phyloP scores from a whole-genome alignment of 2,888 invertebrate species.

The Dicyrtomina minuta region DNA sequence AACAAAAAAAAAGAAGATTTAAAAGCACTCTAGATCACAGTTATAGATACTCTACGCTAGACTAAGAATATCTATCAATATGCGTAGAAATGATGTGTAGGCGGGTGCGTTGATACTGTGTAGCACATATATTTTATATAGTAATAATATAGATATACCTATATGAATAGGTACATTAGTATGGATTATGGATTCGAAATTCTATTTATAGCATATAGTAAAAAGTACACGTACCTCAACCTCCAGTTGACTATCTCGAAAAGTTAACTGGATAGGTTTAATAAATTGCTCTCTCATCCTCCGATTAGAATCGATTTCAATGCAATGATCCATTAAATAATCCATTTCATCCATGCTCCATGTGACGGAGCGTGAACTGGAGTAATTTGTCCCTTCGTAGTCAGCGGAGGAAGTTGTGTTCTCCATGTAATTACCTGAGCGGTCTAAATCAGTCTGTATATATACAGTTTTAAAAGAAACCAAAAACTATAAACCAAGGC shows the following conservation, averaged over 20 bases:
- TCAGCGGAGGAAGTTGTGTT: constrained; percentile 48
- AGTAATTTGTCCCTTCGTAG: constrained; percentile 47
- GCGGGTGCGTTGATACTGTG: no score
- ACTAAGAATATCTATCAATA: no score
- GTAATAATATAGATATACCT: no score
- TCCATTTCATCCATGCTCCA: constrained; percentile 58
- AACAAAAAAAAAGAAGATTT: no score
- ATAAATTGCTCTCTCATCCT: constrained; percentile 85
- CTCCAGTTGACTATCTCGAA: constrained; percentile 79
- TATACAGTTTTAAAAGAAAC: no score
- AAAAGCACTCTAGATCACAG: no score
- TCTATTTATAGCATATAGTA: neutral
- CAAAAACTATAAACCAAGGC: no score
- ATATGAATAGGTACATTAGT: no score
- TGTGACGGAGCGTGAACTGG: constrained; percentile 45
- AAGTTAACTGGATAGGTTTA: constrained; percentile 80
- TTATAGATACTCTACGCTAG: no score
- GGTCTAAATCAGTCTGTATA: constrained; percentile 45
- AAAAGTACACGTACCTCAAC: constrained; percentile 63
- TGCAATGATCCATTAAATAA: constrained; percentile 78
- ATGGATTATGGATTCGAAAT: neutral
- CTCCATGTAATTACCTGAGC: constrained; percentile 43
- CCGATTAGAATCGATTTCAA: constrained; percentile 86
- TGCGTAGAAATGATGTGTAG: no score
- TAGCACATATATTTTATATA: no score